These are phyloP conservation scores for Druceiella hillmani DNA, from an alignment of 2,888 invertebrate species.

Conservation along the genomic window DNA sequence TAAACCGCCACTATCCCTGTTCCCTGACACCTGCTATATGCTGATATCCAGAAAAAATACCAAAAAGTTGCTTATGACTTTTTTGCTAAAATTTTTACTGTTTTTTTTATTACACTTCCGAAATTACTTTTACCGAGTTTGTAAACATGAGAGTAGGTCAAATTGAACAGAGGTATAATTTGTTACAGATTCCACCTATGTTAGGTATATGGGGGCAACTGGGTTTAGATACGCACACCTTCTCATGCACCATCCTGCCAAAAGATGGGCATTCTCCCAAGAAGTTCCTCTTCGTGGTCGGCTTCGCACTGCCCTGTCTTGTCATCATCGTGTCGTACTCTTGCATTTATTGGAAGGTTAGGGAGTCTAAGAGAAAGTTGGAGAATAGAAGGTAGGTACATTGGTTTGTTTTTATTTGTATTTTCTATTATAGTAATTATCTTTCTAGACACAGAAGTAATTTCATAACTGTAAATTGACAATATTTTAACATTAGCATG, in stretches of 20 bases:
- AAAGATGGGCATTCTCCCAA: conserved; percentile 77
- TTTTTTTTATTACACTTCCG: neutral
- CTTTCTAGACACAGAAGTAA: too few species aligned
- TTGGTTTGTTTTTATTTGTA: too few species aligned
- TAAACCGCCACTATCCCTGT: too few species aligned
- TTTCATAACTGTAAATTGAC: too few species aligned
- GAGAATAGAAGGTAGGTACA: conserved; percentile 64
- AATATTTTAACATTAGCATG: too few species aligned
- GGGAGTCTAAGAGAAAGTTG: conserved; percentile 66
- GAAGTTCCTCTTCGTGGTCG: conserved; percentile 76
- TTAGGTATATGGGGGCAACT: conserved; percentile 80
- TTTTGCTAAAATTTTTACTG: too few species aligned
- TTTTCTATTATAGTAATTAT: too few species aligned
- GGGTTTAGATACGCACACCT: conserved; percentile 72
- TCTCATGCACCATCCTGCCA: conserved; percentile 81
- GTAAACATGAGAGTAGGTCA: neutral
- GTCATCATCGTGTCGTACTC: conserved; percentile 82
- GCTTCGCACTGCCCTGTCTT: conserved; percentile 77
- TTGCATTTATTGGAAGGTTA: conserved; percentile 78
- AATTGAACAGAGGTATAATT: neutral
- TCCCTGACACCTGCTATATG: too few species aligned
- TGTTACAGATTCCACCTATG: conserved; percentile 66
- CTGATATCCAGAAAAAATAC: too few species aligned
- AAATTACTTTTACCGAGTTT: neutral
- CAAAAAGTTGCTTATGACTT: too few species aligned